A percentile compares a stretch with the other conserved stretches of the same genome.
These are phyloP conservation scores for Chauna torquata DNA, from an alignment of 2,113 vertebrate genomes.

Conservation along the genomic window DNA sequence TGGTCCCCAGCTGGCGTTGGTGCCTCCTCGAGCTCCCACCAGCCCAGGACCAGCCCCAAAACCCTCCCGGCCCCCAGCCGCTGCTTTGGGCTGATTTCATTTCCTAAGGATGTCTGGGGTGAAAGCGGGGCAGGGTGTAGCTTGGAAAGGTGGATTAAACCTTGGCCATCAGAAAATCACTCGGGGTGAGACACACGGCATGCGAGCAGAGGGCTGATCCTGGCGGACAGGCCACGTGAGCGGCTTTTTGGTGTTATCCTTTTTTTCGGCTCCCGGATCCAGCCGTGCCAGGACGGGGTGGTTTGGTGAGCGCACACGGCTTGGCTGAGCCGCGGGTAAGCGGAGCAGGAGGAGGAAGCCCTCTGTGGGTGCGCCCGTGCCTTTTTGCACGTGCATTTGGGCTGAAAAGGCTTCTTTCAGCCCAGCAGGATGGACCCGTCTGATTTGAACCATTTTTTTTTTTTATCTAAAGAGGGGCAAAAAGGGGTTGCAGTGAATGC, in stretches of 20 bases:
- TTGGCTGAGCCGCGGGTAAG: too few relatives aligned
- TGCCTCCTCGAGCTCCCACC: too few relatives aligned
- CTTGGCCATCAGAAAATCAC: not conserved
- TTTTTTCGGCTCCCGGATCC: not conserved
- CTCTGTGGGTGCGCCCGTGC: fast-evolving
- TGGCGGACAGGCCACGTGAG: not conserved
- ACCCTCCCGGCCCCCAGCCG: fast-evolving
- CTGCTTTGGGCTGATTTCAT: not conserved
- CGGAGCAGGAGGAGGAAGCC: too few relatives aligned
- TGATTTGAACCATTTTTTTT: too few relatives aligned
- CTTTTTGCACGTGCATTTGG: too few relatives aligned
- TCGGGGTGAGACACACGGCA: not conserved
- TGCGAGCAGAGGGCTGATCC: too few relatives aligned
- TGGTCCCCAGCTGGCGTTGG: too few relatives aligned
- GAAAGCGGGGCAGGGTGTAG: not conserved
- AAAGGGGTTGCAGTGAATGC: not conserved
- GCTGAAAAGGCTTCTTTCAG: not conserved
- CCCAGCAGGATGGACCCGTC: too few relatives aligned
- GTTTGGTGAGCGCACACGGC: not conserved
- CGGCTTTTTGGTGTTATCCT: fast-evolving
- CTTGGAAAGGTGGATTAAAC: not conserved
- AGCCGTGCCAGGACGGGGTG: not conserved
- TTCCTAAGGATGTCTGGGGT: not conserved
- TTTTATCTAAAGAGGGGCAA: not conserved
- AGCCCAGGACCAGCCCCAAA: not conserved